These are phyloP conservation scores for Atethmia centrago DNA, from an alignment of 2,888 invertebrate species.

Conservation along the genomic window DNA sequence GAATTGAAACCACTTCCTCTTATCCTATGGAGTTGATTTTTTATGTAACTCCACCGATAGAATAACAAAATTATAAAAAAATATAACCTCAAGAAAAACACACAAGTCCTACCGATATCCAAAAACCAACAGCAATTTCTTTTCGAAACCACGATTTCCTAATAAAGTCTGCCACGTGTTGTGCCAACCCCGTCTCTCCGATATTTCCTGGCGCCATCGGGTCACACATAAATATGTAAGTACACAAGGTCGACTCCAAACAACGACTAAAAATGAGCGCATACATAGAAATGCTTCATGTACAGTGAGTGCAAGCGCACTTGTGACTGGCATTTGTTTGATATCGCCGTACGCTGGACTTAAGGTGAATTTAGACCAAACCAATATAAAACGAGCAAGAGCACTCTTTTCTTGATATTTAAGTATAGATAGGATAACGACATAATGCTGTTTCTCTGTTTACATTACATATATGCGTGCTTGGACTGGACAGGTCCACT, in stretches of 20 bases:
- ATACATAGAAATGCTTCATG: background rate
- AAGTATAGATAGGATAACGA: background rate
- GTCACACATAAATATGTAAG: background rate
- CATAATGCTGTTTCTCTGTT: background rate
- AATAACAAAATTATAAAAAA: too few relatives aligned
- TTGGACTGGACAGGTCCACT: too few relatives aligned
- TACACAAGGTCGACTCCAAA: background rate
- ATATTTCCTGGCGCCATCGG: slow-evolving; percentile 20
- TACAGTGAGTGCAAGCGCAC: background rate
- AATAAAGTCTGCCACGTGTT: slow-evolving; percentile 31
- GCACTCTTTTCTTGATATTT: background rate
- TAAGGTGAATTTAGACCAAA: background rate
- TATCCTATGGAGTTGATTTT: too few relatives aligned
- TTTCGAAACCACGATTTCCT: background rate
- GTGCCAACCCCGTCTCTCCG: background rate
- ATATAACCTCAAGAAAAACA: too few relatives aligned
- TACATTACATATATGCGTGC: background rate
- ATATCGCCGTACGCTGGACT: background rate
- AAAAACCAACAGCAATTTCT: background rate
- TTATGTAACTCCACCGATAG: too few relatives aligned
- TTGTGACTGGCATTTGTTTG: background rate
- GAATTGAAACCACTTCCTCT: too few relatives aligned
- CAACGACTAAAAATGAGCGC: background rate
- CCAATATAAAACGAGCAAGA: background rate
- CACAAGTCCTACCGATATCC: too few relatives aligned